Evolutionary conservation across 1,140 invertebrate species (phyloP).

Genomic region (Drosophila pandora): DNA sequence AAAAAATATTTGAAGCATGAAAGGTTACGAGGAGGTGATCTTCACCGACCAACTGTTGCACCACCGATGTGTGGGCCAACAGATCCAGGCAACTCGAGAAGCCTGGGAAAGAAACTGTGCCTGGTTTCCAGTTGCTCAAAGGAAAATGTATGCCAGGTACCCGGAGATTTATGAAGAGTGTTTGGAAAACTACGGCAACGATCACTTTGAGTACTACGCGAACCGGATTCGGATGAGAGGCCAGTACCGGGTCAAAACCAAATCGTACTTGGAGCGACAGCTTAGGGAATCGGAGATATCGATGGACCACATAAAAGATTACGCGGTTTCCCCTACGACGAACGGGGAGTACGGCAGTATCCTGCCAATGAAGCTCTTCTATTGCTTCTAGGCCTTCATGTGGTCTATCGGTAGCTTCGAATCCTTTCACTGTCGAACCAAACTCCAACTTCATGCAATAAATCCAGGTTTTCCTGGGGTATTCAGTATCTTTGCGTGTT

Average conservation of each 20-base stretch:
- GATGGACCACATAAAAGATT: conserved; percentile 34
- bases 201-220: conserved; percentile 38
- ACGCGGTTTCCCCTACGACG: conserved; percentile 15
- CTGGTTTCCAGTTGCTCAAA: conserved; percentile 46
- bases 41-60: conserved; percentile 37
- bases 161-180: conserved; percentile 42
- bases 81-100: conserved; percentile 4
- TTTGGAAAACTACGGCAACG: conserved; percentile 26
- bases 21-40: conserved; percentile 17
- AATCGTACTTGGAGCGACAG: not conserved
- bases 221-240: conserved; percentile 5
- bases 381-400: conserved; percentile 14
- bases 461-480: not conserved
- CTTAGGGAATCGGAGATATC: not conserved
- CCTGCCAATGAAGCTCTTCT: conserved; percentile 6
- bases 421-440: not conserved
- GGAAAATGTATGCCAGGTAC: conserved; percentile 1
- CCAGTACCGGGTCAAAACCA: not conserved
- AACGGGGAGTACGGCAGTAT: conserved; percentile 49
- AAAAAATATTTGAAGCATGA: not conserved
- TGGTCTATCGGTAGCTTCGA: not conserved
- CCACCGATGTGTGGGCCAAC: conserved; percentile 11
- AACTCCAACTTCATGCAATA: not conserved
- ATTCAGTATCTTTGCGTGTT: not conserved
- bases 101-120: conserved; percentile 14